Conservation (phyloP, 2,113 vertebrate species). For the Parus major region DNA sequence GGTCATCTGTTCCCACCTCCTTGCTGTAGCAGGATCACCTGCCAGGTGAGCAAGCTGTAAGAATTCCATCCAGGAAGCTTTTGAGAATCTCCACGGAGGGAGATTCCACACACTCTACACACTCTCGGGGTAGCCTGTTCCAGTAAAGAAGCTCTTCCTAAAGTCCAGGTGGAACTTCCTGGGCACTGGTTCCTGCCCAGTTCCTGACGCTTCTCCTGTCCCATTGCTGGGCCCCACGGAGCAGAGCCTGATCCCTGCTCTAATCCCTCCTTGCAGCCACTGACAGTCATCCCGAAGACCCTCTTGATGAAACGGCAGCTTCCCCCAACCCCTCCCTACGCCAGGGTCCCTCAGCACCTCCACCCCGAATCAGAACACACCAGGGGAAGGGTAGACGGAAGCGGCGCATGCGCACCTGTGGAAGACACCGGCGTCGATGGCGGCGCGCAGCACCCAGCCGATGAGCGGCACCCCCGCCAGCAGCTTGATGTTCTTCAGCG, state of each 20-base stretch:
- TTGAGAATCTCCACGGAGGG: background rate
- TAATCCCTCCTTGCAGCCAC: background rate
- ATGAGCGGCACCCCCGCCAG: conserved; percentile 85
- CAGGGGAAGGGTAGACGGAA: rapidly evolving
- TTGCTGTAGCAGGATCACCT: background rate
- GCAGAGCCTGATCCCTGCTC: background rate
- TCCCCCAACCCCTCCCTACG: no score
- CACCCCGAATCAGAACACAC: background rate
- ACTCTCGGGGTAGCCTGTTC: background rate
- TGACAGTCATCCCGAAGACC: background rate
- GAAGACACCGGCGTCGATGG: conserved; percentile 78
- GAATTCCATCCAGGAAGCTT: background rate
- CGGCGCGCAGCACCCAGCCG: conserved; percentile 86
- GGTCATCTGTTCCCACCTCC: background rate
- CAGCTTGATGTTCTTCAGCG: conserved; percentile 87
- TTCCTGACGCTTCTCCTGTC: background rate
- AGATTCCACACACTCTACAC: background rate
- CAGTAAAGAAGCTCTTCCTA: background rate
- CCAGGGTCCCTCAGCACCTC: background rate
- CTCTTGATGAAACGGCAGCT: background rate
- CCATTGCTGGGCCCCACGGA: rapidly evolving
- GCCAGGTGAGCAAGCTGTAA: background rate
- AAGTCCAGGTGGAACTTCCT: background rate
- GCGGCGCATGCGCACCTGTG: conserved; percentile 77
- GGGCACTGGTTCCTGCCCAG: background rate